Evolutionary conservation across 2,888 invertebrate species (phyloP), one percentile per base, ranked within the genome.

Genomic region (Temnothorax ravouxi): DNA sequence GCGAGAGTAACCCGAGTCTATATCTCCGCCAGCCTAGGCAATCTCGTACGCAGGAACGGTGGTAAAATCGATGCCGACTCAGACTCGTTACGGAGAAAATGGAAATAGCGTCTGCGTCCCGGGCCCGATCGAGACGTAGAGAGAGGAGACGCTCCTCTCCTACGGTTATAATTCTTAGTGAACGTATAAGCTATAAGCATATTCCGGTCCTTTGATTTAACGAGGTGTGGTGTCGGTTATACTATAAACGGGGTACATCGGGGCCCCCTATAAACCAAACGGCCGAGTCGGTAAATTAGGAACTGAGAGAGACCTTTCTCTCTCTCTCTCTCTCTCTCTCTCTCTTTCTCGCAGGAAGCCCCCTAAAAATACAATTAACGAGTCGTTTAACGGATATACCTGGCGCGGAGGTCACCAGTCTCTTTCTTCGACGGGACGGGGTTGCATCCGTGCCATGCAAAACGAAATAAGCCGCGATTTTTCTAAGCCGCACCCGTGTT

Each of bases 221-320:
- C 93, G 94, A 94, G 93, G 92, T 92, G 91, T 93, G 93, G 93
- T 93, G 93, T 94, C 92, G 93, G 93, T 93, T 92, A 92, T 93
- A 90, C 90, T 91, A 91, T 92, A 92, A 93, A 92, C 91, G 92
- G 75, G 50, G 92, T 89, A 93, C 91, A 93, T 93, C 92, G 91
- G 88, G 88, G 87, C 89, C 89, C 62, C 90, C 92, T 93, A 93
- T 94, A 94, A 93, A 94, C 93, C 92, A 93, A 92, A 91, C 92
- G 88, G 92, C 88, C 91, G 89, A 93, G 93, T 92, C 93, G 89
- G 94, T 93, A 94, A 94, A 94, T 94, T 94, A 93, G 91, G 92
- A 91, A 91, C 91, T 85, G 88, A 86, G 88, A 88, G 88, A 86
- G 88, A 88, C 84, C 88, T 29, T 29, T 29, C 29, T 29, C 29